These are phyloP conservation scores for Chaenocephalus aceratus DNA, from an alignment of 2,113 vertebrate genomes.

Conservation along the genomic window DNA sequence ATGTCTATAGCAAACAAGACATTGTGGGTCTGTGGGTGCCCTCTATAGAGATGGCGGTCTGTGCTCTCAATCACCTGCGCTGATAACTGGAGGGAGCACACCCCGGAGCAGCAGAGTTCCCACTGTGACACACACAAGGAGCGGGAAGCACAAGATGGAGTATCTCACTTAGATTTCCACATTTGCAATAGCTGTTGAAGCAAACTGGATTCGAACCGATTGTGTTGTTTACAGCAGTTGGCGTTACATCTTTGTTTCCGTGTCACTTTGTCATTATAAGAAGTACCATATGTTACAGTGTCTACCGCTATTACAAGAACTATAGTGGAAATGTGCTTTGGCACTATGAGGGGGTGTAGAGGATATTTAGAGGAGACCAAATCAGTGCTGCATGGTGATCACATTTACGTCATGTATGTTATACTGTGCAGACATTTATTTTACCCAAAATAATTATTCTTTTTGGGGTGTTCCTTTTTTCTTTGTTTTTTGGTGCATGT, in stretches of 20 bases:
- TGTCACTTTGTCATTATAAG: slow-evolving; percentile 10
- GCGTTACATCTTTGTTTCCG: slow-evolving; percentile 21
- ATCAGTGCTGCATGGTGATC: not conserved
- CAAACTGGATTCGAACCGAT: slow-evolving; percentile 18
- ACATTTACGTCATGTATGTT: not conserved
- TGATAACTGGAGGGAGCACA: slow-evolving; percentile 63
- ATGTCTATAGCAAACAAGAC: slow-evolving; percentile 80
- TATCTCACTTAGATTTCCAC: slow-evolving; percentile 2
- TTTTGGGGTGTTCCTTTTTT: too few relatives aligned
- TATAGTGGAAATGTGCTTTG: not conserved
- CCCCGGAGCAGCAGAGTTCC: slow-evolving; percentile 45
- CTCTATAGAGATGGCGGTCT: slow-evolving; percentile 86
- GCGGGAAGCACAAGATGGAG: slow-evolving; percentile 36
- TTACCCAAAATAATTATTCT: too few relatives aligned
- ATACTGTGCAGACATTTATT: not conserved
- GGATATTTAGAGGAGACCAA: slow-evolving; percentile 17
- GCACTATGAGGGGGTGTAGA: slow-evolving; percentile 13
- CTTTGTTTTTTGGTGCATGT: too few relatives aligned
- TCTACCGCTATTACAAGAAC: slow-evolving; percentile 5
- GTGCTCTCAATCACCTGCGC: slow-evolving; percentile 78
- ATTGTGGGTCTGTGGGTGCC: slow-evolving; percentile 91
- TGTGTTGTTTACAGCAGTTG: slow-evolving; percentile 20
- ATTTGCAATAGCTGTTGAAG: slow-evolving; percentile 9
- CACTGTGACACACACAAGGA: slow-evolving; percentile 35
- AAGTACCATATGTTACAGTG: slow-evolving; percentile 21